Percentiles rank a stretch among this genome's conserved stretches.
Conservation (phyloP, 2,888 invertebrate species). For the Cabera pusaria region DNA sequence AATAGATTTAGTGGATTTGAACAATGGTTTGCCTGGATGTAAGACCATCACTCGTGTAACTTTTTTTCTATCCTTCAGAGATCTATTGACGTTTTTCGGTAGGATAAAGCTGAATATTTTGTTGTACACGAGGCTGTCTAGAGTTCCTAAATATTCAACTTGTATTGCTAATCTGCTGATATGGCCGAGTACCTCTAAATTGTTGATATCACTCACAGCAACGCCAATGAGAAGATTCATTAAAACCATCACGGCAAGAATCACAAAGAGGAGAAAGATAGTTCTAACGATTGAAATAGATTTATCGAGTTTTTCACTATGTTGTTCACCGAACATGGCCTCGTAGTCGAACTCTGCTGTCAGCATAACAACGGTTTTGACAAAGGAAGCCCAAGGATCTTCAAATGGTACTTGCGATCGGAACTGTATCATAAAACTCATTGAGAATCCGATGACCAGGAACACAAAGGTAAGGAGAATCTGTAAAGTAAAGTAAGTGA, state of each 20-base stretch:
- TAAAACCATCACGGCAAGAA: conserved; percentile 79
- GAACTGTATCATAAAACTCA: conserved; percentile 83
- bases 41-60: too few relatives aligned
- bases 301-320: conserved; percentile 37
- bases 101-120: conserved; percentile 27
- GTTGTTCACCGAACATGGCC: too few relatives aligned
- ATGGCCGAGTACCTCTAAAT: conserved; percentile 79
- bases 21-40: too few relatives aligned
- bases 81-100: too few relatives aligned
- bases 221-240: conserved; percentile 84
- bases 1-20: too few relatives aligned
- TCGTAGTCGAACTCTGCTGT: too few relatives aligned
- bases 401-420: too few relatives aligned
- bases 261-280: conserved; percentile 76
- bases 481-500: too few relatives aligned
- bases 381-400: too few relatives aligned
- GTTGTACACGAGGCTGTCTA: conserved; percentile 33
- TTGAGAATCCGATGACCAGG: conserved; percentile 79
- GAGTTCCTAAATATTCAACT: conserved; percentile 67
- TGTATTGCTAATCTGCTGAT: conserved; percentile 80
- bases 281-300: conserved; percentile 49
- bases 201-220: conserved; percentile 83
- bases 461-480: conserved; percentile 75
- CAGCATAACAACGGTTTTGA: too few relatives aligned
- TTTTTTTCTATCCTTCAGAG: too few relatives aligned